Percentiles rank a stretch among this genome's conserved stretches.
Conservation (phyloP, 1,140 invertebrate species). For the Drosophila eugracilis region DNA sequence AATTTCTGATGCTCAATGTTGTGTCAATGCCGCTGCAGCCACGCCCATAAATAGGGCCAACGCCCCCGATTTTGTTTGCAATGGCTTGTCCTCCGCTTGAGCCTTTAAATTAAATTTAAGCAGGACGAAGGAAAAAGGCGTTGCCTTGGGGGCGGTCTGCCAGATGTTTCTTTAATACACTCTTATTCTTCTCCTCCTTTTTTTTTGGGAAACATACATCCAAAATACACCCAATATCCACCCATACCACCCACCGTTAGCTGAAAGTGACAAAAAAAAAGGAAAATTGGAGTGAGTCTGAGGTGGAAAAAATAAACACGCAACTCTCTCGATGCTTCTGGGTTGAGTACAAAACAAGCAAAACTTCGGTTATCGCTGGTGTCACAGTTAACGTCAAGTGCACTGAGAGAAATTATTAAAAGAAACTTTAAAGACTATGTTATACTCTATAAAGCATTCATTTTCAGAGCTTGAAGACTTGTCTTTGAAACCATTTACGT, state of each 20-base stretch:
- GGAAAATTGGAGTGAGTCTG: constrained; percentile 21
- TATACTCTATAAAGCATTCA: too few species aligned
- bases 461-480: too few species aligned
- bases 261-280: constrained; percentile 58
- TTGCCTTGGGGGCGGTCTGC: constrained; percentile 36
- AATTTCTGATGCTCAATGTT: constrained; percentile 65
- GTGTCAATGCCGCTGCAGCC: constrained; percentile 45
- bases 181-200: constrained; percentile 11
- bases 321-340: constrained; percentile 56
- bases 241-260: constrained; percentile 32
- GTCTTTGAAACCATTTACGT: too few species aligned
- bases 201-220: background rate
- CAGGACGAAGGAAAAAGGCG: constrained; percentile 45
- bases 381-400: constrained; percentile 52
- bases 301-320: constrained; percentile 75
- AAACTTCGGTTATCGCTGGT: constrained; percentile 69
- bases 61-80: constrained; percentile 40
- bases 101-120: constrained; percentile 64
- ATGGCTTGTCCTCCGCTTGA: constrained; percentile 18
- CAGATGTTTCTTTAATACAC: constrained; percentile 77
- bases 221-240: background rate
- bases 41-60: constrained; percentile 54
- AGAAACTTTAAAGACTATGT: too few species aligned
- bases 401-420: constrained; percentile 43
- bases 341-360: constrained; percentile 61